Evolutionary conservation across 2,888 invertebrate genomes (phyloP), one percentile per base, ranked within the genome.

Genomic region (Diarsia brunnea): DNA sequence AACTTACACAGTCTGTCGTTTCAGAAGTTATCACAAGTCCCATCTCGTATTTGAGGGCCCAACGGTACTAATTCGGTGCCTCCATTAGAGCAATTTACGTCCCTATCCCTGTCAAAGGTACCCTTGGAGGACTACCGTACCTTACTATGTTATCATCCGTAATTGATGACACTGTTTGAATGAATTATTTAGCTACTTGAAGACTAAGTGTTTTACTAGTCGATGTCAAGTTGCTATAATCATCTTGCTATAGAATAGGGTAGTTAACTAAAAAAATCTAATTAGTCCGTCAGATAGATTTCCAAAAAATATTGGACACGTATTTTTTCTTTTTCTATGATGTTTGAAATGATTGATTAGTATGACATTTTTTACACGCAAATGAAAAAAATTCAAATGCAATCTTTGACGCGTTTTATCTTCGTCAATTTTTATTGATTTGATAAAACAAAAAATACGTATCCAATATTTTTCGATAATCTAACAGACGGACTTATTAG

Each of bases 51-150:
- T 79, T 38, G 60, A 60, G 60, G 67, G 31, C 19, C 65, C 75
- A 69, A 38, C 60, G 75, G 75, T 55, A 45, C 76, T 86, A 88
- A 86, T 87, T 72, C 74, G 19, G 74, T 63, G 47, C 61, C 66
- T 73, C 78, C 72, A 87, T 87, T 86, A 86, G 58, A 31, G 67
- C 69, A 86, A 88, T 84, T 88, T 88, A 88, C 68, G 84, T 68
- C 24, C 61, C 70, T 69, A 49, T 75, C 75, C 74, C 66, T 71
- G 70, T 75, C 77, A 69, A 80, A 78, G 74, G 74, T 55, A 70
- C 72, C 73, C 64, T 60, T 45, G 58, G 55, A 69, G 64, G 71
- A 8, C 53, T 24, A 10, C 12, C 38, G 49, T 24, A 51, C 64
- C 75, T 70, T 53, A 66, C 47, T 79, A 69, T 60, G 55, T 69